These are phyloP conservation scores for Limenitis camilla DNA, from an alignment of 2,888 invertebrate genomes.

Conservation along the genomic window DNA sequence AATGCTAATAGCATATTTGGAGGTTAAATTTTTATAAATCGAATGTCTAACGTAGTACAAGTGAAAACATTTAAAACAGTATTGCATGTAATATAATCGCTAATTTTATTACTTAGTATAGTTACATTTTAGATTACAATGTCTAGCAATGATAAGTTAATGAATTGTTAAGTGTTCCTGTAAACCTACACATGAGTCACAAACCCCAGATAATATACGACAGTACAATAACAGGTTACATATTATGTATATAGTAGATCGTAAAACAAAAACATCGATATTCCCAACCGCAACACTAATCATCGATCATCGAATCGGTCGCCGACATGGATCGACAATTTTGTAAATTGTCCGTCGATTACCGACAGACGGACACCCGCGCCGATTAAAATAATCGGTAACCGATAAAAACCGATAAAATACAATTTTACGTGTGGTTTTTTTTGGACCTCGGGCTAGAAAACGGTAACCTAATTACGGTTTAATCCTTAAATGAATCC, in stretches of 20 bases:
- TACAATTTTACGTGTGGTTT: constrained; percentile 52
- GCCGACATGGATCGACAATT: constrained; percentile 73
- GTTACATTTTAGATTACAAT: no score
- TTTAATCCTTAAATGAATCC: neutral
- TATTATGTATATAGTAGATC: neutral
- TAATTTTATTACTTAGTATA: no score
- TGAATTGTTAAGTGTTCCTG: no score
- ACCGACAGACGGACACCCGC: constrained; percentile 71
- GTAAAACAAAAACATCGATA: constrained; percentile 34
- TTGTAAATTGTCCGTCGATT: constrained; percentile 73
- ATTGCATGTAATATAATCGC: no score
- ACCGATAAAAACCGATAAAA: constrained; percentile 69
- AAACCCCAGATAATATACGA: no score
- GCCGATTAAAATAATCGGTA: constrained; percentile 73
- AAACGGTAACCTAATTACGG: constrained; percentile 19
- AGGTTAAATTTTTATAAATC: no score
- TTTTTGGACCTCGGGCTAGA: constrained; percentile 37
- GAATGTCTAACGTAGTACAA: no score
- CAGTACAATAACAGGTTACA: neutral
- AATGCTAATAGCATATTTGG: no score
- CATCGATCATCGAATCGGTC: constrained; percentile 55
- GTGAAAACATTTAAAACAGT: no score
- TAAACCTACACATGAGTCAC: no score
- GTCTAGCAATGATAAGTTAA: no score
- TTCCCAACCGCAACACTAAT: constrained; percentile 45